Evolutionary conservation across 2,888 invertebrate species (phyloP).

Genomic region (Callyntrura sp.): DNA sequence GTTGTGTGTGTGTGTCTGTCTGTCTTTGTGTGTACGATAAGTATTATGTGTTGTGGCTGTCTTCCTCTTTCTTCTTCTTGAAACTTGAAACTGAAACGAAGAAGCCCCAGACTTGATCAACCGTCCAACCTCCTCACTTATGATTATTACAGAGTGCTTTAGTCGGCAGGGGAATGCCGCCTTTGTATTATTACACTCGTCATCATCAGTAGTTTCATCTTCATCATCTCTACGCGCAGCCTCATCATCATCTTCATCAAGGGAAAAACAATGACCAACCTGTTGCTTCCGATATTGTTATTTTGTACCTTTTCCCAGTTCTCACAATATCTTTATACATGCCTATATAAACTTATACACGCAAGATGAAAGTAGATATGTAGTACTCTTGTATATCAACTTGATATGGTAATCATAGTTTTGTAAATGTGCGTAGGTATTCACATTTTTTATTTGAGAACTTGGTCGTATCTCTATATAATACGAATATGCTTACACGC

Average conservation of each 20-base stretch:
- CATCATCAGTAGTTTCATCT: slow-evolving; percentile 62
- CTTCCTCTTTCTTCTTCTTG: slow-evolving; percentile 14
- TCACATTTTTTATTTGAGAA: background rate
- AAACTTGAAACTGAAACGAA: slow-evolving; percentile 70
- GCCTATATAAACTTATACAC: background rate
- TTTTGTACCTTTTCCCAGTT: slow-evolving; percentile 34
- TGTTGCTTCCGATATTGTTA: slow-evolving; percentile 62
- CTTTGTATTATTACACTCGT: slow-evolving; percentile 80
- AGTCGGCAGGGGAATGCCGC: slow-evolving; percentile 79
- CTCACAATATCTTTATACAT: slow-evolving; percentile 2
- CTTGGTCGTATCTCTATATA: background rate
- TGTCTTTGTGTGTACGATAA: background rate
- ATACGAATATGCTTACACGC: background rate
- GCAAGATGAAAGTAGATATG: background rate
- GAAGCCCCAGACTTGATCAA: slow-evolving; percentile 72
- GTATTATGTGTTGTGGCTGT: slow-evolving; percentile 19
- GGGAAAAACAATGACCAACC: slow-evolving; percentile 62
- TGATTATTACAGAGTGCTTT: slow-evolving; percentile 80
- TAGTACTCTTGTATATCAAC: background rate
- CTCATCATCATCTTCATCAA: slow-evolving; percentile 62
- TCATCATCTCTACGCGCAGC: slow-evolving; percentile 64
- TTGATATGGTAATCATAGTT: background rate
- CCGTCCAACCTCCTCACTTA: slow-evolving; percentile 76
- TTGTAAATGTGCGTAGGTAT: background rate
- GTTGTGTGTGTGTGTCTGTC: background rate